phyloP scores from a whole-genome alignment of 2,113 vertebrate genomes.

The Felis chaus region DNA sequence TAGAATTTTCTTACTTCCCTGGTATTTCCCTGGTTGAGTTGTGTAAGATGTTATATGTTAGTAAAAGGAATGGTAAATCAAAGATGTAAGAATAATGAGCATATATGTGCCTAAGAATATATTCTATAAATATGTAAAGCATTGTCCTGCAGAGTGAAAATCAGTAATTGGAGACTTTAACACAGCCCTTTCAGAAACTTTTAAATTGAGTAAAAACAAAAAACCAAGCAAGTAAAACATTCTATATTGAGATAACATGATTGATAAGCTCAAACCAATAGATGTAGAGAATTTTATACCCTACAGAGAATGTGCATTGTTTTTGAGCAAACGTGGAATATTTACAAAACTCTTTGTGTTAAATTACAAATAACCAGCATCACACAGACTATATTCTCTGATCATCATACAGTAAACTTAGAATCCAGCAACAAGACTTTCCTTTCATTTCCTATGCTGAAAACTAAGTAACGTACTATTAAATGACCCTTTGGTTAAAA shows the following conservation, averaged over 20 bases:
- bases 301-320: neutral
- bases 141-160: neutral
- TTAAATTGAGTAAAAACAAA: neutral
- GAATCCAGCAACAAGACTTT: neutral
- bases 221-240: neutral
- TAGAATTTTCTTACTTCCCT: conserved; percentile 30
- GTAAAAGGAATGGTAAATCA: neutral
- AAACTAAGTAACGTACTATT: neutral
- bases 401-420: conserved; percentile 24
- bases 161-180: neutral
- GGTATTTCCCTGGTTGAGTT: neutral
- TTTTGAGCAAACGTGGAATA: neutral
- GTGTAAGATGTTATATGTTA: neutral
- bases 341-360: neutral
- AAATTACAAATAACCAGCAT: conserved; percentile 23
- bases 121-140: neutral
- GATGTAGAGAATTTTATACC: neutral
- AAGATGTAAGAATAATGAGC: conserved; percentile 22
- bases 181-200: neutral
- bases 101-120: neutral
- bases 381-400: neutral
- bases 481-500: conserved; percentile 31
- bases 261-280: neutral
- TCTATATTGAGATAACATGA: neutral
- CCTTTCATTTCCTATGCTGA: neutral